Base-by-base conservation (phyloP, 2,797 vertebrate species). In the Loris lydekkerianus region DNA sequence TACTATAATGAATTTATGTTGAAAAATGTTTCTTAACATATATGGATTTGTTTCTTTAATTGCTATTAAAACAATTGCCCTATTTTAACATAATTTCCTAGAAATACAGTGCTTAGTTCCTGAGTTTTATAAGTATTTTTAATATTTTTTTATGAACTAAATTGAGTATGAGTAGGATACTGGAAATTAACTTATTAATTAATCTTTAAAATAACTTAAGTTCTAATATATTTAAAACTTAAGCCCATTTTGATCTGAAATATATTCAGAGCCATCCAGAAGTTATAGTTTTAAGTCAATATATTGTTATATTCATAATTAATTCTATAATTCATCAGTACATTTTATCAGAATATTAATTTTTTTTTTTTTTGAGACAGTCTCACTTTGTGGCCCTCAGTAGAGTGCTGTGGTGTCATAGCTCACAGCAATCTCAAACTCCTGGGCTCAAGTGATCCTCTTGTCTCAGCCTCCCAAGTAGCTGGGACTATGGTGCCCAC, bases 301-400 rank as follows among this genome's bases (percentile, higher is more conserved):
- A 20, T 85, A 61, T 76, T 95, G 43, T 89, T 61, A 81, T 0
- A 34, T 70, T 93, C 23, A 46, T 89, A 84, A 86, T 84, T 63
- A 92, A 69, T 86, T 40, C 20, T 93, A 25, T 86, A 43, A 77
- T 56, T 56, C 40, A 70, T 92, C 78, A 92, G 46, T 82, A 23
- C 1, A 78, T 92, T 96, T 93, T 20, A 92, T 89, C 34, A 92
- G 46, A 93, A 89, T 89, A 91, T 20, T 89, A 61, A 93, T 96
- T 67, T 86, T 13, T 40, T 53, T 53, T 53, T 53, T 53, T 53
- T 53, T 53, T 53, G 49, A 53, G 49, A 53, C 14, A 53, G 49
- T 53, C 49, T 53, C 49, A 53, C 49, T 53, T 53, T 53, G 49
- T 53, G 15, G 49, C 49, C 49, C 14, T 53, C 49, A 15, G 14